phyloP scores from a whole-genome alignment of 2,797 vertebrate species.

The Tapera naevia region DNA sequence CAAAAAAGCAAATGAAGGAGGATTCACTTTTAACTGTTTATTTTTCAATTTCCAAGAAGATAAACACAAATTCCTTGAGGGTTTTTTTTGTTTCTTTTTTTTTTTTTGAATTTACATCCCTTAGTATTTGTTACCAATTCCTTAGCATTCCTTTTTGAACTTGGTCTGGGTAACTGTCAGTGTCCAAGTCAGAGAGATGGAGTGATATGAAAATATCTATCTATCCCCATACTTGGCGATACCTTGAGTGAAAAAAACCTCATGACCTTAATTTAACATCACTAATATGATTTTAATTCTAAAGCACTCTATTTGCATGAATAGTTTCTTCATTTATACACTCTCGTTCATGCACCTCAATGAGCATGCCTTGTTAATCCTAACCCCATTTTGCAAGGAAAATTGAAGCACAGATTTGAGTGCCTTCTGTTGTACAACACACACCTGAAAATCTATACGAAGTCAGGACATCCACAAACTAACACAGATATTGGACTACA shows the following conservation, averaged over 20 bases:
- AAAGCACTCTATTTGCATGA: neutral
- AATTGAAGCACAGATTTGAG: neutral
- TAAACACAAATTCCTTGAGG: neutral
- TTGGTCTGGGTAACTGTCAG: neutral
- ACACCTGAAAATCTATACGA: neutral
- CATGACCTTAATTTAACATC: neutral
- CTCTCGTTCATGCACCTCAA: neutral
- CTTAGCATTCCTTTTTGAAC: neutral
- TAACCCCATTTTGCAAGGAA: neutral
- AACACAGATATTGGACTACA: neutral
- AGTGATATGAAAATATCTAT: neutral
- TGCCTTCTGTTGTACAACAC: neutral
- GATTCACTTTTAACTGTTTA: neutral
- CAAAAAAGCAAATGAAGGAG: neutral
- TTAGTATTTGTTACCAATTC: neutral
- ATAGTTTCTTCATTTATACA: neutral
- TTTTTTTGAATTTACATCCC: neutral
- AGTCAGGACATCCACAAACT: neutral
- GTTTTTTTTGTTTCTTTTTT: too few relatives aligned
- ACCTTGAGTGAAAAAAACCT: neutral
- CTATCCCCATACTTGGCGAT: neutral
- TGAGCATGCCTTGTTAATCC: neutral
- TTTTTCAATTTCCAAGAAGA: neutral
- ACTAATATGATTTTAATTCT: neutral
- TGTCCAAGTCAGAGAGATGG: neutral